Conservation (phyloP, 1,140 invertebrate genomes). For the Aphaenogaster ashmeadi region DNA sequence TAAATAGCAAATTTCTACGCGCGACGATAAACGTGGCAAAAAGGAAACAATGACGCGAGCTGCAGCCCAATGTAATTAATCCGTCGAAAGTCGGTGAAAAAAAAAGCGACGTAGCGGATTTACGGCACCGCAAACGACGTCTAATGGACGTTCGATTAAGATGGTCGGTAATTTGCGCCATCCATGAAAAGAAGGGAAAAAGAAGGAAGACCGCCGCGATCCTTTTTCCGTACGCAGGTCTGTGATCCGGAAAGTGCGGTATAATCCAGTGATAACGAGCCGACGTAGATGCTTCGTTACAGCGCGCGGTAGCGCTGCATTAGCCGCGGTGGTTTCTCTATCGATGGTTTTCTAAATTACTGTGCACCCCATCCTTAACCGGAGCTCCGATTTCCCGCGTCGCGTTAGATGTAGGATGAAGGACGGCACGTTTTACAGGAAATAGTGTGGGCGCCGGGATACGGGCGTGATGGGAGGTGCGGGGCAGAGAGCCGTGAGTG, state of each 20-base stretch:
- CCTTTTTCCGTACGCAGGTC: neutral
- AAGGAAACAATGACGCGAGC: conserved; percentile 15
- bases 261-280: conserved; percentile 66
- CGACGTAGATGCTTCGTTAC: conserved; percentile 43
- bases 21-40: conserved; percentile 15
- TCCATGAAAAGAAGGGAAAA: neutral
- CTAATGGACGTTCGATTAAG: conserved; percentile 67
- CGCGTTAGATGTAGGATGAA: neutral
- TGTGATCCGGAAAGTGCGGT: conserved; percentile 46
- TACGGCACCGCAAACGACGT: neutral
- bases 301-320: conserved; percentile 56
- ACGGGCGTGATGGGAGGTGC: neutral
- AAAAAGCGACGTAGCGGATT: conserved; percentile 31
- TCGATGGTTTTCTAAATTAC: conserved; percentile 71
- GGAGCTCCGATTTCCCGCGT: conserved; percentile 17
- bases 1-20: conserved; percentile 28
- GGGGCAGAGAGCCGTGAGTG: neutral
- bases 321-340: conserved; percentile 53
- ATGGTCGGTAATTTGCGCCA: conserved; percentile 41
- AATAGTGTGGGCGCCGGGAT: conserved; percentile 18
- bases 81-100: conserved; percentile 20
- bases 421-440: conserved; percentile 16
- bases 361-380: conserved; percentile 14
- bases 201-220: neutral
- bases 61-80: conserved; percentile 13